Percentiles rank a stretch among this genome's conserved stretches.
Evolutionary conservation across 2,113 vertebrate genomes (phyloP).

Genomic region (Phylloscopus trochiloides): DNA sequence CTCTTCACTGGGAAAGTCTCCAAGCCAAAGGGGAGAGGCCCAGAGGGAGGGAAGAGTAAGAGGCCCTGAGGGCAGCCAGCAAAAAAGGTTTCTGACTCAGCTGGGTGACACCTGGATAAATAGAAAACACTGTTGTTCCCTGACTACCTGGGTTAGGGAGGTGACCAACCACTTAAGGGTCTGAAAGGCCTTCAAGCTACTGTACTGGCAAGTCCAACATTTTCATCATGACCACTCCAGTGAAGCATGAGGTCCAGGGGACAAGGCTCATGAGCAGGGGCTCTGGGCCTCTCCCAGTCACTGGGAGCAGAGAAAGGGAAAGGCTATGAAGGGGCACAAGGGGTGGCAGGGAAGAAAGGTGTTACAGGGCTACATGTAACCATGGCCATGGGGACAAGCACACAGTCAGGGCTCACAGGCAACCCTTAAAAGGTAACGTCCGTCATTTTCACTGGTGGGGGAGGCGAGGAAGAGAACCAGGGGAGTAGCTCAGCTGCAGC

Average conservation of each 20-base stretch:
- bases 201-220: not conserved
- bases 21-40: conserved; percentile 9
- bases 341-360: not conserved
- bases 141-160: not conserved
- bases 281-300: not conserved
- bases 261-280: not conserved
- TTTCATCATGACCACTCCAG: not conserved
- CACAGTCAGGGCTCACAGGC: not conserved
- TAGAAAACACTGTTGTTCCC: not conserved
- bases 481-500: conserved; percentile 55
- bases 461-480: not conserved
- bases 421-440: not conserved
- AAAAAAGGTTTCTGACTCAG: not conserved
- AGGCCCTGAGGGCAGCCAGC: not conserved
- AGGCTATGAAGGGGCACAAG: not conserved
- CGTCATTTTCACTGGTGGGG: not conserved
- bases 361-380: not conserved
- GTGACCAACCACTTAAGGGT: not conserved
- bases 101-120: not conserved
- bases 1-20: conserved; percentile 32
- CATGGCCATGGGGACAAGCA: not conserved
- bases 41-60: not conserved
- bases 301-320: not conserved
- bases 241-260: not conserved
- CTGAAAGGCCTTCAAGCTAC: not conserved